These are phyloP conservation scores for Drosophila ambigua DNA, from an alignment of 1,140 invertebrate species.

Conservation along the genomic window DNA sequence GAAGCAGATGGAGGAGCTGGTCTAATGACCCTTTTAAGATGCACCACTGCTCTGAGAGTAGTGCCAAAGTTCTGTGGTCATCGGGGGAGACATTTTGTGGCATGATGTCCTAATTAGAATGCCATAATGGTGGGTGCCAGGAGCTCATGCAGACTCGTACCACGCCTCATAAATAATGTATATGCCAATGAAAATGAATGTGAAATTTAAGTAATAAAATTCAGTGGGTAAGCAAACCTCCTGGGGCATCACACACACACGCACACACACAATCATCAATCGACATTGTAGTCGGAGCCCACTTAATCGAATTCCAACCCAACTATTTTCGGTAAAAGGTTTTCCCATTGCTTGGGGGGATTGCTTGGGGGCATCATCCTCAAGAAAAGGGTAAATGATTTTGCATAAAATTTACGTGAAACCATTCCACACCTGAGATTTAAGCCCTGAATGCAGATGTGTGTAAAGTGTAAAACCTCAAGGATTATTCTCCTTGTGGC, in stretches of 20 bases:
- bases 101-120: constrained; percentile 70
- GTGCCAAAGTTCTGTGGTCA: constrained; percentile 38
- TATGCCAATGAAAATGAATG: constrained; percentile 61
- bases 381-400: constrained; percentile 45
- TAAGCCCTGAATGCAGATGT: constrained; percentile 7
- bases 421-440: constrained; percentile 34
- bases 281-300: constrained; percentile 9
- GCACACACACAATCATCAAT: constrained; percentile 30
- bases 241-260: constrained; percentile 5
- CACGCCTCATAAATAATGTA: constrained; percentile 72
- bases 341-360: too few species aligned
- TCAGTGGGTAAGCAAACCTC: constrained; percentile 8
- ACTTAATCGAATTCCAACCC: constrained; percentile 31
- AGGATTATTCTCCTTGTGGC: constrained; percentile 13
- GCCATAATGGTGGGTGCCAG: constrained; percentile 34
- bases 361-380: too few species aligned
- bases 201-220: constrained; percentile 80
- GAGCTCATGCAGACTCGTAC: constrained; percentile 10
- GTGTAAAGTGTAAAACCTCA: neutral
- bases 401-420: constrained; percentile 54
- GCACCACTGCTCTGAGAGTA: constrained; percentile 1
- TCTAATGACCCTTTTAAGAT: constrained; percentile 26
- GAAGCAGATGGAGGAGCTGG: neutral
- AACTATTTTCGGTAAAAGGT: constrained; percentile 18
- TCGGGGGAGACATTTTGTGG: constrained; percentile 61